phyloP scores from a whole-genome alignment of 2,797 vertebrate genomes.

The Lates japonicus region DNA sequence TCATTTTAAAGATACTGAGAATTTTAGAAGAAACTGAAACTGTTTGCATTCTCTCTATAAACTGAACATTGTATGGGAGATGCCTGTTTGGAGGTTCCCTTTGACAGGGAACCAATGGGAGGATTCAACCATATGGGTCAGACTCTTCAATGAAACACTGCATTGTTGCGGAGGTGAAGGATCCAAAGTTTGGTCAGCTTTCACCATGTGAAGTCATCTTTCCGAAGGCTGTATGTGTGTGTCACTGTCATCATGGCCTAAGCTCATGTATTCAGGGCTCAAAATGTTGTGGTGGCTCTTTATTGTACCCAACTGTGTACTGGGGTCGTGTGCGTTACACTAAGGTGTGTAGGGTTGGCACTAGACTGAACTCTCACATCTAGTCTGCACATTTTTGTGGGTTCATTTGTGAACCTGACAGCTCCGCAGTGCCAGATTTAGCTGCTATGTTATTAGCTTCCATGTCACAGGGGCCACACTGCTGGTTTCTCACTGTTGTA shows the following conservation, averaged over 20 bases:
- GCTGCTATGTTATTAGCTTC: slow-evolving; percentile 8
- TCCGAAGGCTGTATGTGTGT: slow-evolving; percentile 20
- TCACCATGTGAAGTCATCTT: slow-evolving; percentile 64
- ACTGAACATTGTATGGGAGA: not conserved
- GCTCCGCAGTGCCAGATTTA: slow-evolving; percentile 21
- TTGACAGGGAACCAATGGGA: slow-evolving; percentile 47
- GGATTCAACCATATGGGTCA: slow-evolving; percentile 55
- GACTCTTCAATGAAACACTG: slow-evolving; percentile 56
- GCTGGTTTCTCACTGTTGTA: not conserved
- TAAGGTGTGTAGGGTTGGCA: slow-evolving; percentile 36
- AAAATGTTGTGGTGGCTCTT: slow-evolving; percentile 27
- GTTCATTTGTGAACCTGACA: slow-evolving; percentile 42
- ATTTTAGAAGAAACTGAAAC: not conserved
- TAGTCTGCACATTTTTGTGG: slow-evolving; percentile 37
- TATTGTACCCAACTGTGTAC: too few species aligned
- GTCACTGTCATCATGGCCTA: slow-evolving; percentile 37
- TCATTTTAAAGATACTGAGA: not conserved
- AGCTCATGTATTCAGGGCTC: slow-evolving; percentile 38
- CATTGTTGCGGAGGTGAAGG: slow-evolving; percentile 66
- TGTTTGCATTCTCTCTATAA: slow-evolving; percentile 20
- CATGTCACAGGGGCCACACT: not conserved
- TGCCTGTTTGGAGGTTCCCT: slow-evolving; percentile 28
- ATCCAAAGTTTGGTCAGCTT: slow-evolving; percentile 79
- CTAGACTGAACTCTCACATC: slow-evolving; percentile 37
- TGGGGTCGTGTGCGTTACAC: slow-evolving; percentile 21